A percentile compares a stretch with the other conserved stretches of the same genome.
phyloP scores from a whole-genome alignment of 2,888 invertebrate species.

The Nymphalis urticae region DNA sequence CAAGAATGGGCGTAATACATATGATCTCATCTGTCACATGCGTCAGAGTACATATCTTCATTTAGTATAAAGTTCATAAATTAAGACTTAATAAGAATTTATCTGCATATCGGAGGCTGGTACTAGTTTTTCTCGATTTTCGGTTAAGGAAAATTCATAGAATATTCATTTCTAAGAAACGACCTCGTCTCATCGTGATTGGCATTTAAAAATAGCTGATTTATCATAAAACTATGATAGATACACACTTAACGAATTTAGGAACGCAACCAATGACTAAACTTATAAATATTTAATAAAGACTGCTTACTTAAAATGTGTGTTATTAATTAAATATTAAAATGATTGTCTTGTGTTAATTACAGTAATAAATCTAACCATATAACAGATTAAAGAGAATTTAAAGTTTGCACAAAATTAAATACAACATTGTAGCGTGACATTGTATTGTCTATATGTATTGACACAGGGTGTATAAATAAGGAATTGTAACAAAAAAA shows the following conservation, averaged over 20 bases:
- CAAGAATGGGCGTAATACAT: conserved; percentile 31
- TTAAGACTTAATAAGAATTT: background rate
- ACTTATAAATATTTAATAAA: background rate
- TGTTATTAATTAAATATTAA: too few species aligned
- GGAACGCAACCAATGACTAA: too few species aligned
- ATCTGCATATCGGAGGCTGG: background rate
- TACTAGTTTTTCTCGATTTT: conserved; percentile 13
- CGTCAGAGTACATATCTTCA: conserved; percentile 24
- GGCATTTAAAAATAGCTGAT: conserved; percentile 5
- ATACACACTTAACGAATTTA: too few species aligned
- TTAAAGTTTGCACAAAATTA: background rate
- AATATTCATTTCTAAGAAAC: background rate
- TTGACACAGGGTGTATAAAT: conserved; percentile 26
- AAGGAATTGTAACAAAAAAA: conserved; percentile 33
- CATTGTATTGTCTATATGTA: conserved; percentile 5
- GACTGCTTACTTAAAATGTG: too few species aligned
- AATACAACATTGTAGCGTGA: background rate
- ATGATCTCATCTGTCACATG: conserved; percentile 35
- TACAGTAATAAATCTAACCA: too few species aligned
- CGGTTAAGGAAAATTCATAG: conserved; percentile 16
- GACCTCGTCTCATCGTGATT: background rate
- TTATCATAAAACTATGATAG: background rate
- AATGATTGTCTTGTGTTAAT: too few species aligned
- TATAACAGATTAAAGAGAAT: too few species aligned
- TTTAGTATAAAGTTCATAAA: background rate